Conservation (phyloP, 2,113 vertebrate species). For the Rhipidura dahli region DNA sequence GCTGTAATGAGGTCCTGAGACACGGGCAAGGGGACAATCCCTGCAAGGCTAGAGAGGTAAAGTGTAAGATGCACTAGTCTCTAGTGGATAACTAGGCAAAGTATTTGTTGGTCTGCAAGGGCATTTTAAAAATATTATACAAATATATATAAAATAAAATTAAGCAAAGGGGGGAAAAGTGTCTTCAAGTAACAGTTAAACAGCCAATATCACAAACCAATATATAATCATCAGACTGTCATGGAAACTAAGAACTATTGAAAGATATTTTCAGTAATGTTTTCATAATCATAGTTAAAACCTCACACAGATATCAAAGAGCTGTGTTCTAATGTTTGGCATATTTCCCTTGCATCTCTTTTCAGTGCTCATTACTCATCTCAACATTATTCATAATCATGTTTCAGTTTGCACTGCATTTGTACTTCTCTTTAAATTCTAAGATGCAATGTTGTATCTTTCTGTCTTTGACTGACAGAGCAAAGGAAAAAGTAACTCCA, state of each 20-base stretch:
- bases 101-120: not conserved
- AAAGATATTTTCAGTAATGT: not conserved
- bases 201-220: not conserved
- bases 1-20: not conserved
- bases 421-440: not conserved
- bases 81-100: not conserved
- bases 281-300: not conserved
- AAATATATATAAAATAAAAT: no score
- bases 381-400: not conserved
- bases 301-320: not conserved
- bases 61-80: not conserved
- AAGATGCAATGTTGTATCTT: not conserved
- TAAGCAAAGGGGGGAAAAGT: not conserved
- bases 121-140: no score
- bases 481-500: not conserved
- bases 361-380: not conserved
- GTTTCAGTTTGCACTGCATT: not conserved
- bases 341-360: not conserved
- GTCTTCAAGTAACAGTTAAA: not conserved
- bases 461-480: not conserved
- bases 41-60: not conserved
- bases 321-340: not conserved
- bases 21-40: rapidly evolving
- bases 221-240: not conserved
- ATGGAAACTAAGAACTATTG: not conserved